Base-by-base conservation (phyloP, 2,888 invertebrate genomes). In the Ephialtes manifestator region DNA sequence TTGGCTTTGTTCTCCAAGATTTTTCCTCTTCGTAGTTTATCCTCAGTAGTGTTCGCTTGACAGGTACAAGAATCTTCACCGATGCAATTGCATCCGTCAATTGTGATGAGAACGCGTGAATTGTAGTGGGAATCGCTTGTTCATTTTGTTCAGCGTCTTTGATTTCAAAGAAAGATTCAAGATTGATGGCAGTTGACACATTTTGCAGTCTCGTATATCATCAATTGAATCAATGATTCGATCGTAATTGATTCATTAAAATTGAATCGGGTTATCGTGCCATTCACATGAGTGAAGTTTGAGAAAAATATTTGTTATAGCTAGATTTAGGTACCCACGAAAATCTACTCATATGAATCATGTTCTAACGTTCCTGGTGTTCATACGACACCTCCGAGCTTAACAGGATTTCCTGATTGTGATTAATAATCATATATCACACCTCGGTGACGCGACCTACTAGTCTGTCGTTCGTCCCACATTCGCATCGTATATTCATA, bases 351-450 rank as follows among this genome's bases (percentile, higher is more conserved):
- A 7, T 46, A 46, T 31, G 46, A 28, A 55, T 24, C 60, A 15
- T 10, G 20, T 20, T 63, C 53, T 46, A 11, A 43, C 31, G 28
- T 18, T 43, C 20, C 31, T 58, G 55, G 39, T 10, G 58, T 51
- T 8, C 51, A 43, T 43, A 24, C 35, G 63, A 39, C 74, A 70
- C 51, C 58, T 58, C 63, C 18, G 68, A 60, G 71, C 72, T 77
- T 28, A 24, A 35, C 72, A 68, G 81, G 84, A 84, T 81, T 74
- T 84, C 84, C 81, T 78, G 60, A 84, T 84, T 84, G 51, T 48
- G 18, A 35, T 76, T 77, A 81, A 84, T 74, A 74, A 78, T 63
- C 76, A 46, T 70, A 63, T 58, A 81, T 68, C 81, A 76, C 71
- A 77, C 51, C 74, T 72, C 68, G 15, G n/a, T 46, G 63, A 68